Evolutionary conservation across 1,140 invertebrate species (phyloP).

Genomic region (Belonocnema kinseyi): DNA sequence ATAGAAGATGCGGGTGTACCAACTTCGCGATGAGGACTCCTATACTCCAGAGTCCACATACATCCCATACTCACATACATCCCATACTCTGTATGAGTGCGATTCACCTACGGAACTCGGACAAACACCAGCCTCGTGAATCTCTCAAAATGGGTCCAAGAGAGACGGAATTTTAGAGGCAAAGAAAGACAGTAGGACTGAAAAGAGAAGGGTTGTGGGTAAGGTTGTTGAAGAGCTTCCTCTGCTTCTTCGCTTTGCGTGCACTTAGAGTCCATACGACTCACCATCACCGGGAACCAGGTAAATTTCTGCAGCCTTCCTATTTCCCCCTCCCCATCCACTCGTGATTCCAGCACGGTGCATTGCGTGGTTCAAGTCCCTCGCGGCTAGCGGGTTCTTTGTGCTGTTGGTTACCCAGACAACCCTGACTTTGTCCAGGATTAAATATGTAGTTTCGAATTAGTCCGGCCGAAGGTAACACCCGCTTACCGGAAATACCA

Average conservation of each 20-base stretch:
- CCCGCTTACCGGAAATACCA: slow-evolving; percentile 10
- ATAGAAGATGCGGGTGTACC: slow-evolving; percentile 19
- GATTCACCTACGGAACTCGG: slow-evolving; percentile 31
- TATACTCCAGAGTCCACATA: neutral
- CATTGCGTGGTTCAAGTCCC: slow-evolving; percentile 54
- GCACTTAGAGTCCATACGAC: slow-evolving; percentile 42
- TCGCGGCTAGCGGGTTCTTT: slow-evolving; percentile 59
- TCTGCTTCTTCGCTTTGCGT: slow-evolving; percentile 43
- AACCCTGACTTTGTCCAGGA: slow-evolving; percentile 67
- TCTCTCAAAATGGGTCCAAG: slow-evolving; percentile 43
- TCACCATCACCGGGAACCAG: slow-evolving; percentile 38
- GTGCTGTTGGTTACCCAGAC: slow-evolving; percentile 56
- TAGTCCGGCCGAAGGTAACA: slow-evolving; percentile 62
- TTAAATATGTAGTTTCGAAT: slow-evolving; percentile 75
- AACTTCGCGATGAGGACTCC: neutral
- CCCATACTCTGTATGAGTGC: neutral
- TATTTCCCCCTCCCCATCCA: slow-evolving; percentile 34
- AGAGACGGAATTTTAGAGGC: slow-evolving; percentile 18
- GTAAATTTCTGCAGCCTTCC: slow-evolving; percentile 33
- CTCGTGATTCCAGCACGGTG: slow-evolving; percentile 48
- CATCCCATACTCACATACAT: neutral
- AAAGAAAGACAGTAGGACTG: neutral
- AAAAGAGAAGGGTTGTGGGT: slow-evolving; percentile 38
- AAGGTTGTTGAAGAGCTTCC: slow-evolving; percentile 42
- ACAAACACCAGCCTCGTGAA: slow-evolving; percentile 53